Base-by-base conservation (phyloP, 1,140 invertebrate genomes). In the Eumeta japonica region DNA sequence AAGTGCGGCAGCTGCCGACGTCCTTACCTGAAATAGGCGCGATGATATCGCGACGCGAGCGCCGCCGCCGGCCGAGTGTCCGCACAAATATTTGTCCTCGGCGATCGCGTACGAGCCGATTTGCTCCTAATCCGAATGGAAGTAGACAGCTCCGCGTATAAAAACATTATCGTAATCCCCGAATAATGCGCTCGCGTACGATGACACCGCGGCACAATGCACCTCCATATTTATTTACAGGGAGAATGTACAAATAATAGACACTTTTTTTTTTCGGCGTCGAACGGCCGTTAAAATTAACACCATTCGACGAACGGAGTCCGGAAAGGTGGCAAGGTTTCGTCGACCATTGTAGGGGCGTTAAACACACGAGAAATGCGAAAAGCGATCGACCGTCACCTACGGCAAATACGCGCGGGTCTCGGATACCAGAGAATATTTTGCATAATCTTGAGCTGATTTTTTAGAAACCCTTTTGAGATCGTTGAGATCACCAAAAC, bases 51-150 rank as follows among this genome's bases (percentile, higher is more conserved):
- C n/a, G 20, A n/a, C 20, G n/a, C 20, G 20, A n/a, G 20, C 5
- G n/a, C 20, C n/a, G 20, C 20, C n/a, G n/a, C n/a, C n/a, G n/a
- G 20, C 20, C 20, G n/a, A 24, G 20, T 24, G n/a, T 24, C 20
- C n/a, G 20, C 20, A 24, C 20, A 24, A 24, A 24, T 24, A 24
- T 24, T 24, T 24, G 20, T 24, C 20, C 20, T 24, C 20, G n/a
- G 20, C 20, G n/a, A 24, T 24, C 20, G n/a, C 20, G n/a, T n/a
- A n/a, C 20, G 20, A 24, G 20, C 20, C 20, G 20, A 24, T 24
- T 24, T 24, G 20, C 20, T 5, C 5, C 5, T 24, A 24, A 24
- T 24, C 20, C 20, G 20, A 24, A 24, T 24, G 20, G 20, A 24
- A 24, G 20, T 24, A 24, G 20, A 24, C 20, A 24, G 20, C 20